Evolutionary conservation across 37 sponge, comb jelly and placozoan genomes (phyloP).

Genomic region (Cladorhizidae sp.): DNA sequence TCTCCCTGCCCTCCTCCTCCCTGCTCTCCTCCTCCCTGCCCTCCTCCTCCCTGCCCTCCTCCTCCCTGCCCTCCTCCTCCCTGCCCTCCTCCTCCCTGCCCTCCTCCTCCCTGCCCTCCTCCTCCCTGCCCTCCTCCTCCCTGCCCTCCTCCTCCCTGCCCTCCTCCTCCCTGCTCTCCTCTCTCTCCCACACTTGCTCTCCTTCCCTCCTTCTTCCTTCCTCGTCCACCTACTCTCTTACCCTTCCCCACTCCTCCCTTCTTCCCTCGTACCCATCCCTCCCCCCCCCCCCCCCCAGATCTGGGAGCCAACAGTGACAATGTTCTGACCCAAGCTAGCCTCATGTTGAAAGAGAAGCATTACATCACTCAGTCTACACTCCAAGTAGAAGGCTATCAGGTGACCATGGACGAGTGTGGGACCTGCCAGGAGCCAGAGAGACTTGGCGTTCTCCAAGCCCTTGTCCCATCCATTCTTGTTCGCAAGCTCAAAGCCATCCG

Average conservation of each 20-base stretch:
- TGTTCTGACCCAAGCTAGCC: slow-evolving; percentile 32
- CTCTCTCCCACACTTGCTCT: slow-evolving; percentile 26
- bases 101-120: background rate
- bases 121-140: slow-evolving; percentile 2
- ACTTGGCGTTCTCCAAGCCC: background rate
- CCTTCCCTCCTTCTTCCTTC: slow-evolving; percentile 37
- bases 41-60: background rate
- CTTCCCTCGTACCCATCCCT: background rate
- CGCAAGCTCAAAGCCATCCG: background rate
- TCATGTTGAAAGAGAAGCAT: slow-evolving; percentile 52
- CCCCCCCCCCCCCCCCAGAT: slow-evolving; percentile 5
- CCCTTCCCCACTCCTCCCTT: background rate
- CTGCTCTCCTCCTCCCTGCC: background rate
- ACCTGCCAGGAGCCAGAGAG: slow-evolving; percentile 45
- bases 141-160: slow-evolving; percentile 8
- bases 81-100: background rate
- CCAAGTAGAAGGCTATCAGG: slow-evolving; percentile 64
- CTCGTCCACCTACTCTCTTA: slow-evolving; percentile 22
- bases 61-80: slow-evolving; percentile 8
- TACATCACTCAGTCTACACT: slow-evolving; percentile 58
- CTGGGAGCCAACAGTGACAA: slow-evolving; percentile 33
- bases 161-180: no score
- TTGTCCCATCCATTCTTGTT: background rate
- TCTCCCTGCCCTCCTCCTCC: background rate
- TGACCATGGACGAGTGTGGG: slow-evolving; percentile 53